Conservation (phyloP, 2,888 invertebrate species). For the Iphiclides podalirius region DNA sequence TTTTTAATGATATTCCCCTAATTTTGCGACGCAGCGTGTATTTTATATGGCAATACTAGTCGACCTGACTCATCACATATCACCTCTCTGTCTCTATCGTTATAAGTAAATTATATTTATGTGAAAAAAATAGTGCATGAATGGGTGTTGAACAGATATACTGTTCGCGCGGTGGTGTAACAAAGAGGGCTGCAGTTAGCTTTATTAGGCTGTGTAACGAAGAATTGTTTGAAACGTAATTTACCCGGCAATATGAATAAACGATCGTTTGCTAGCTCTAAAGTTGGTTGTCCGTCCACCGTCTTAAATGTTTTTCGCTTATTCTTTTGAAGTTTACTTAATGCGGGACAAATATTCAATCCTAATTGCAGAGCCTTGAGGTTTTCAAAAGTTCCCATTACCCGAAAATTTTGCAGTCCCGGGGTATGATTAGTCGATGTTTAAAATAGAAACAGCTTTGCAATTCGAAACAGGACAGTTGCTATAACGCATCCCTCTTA, state of each 20-base stretch:
- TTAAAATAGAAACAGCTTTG: neutral
- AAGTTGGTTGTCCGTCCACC: neutral
- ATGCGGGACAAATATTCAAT: neutral
- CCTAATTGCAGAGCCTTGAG: neutral
- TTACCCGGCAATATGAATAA: neutral
- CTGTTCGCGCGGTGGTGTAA: neutral
- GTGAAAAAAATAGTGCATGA: constrained; percentile 5
- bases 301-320: neutral
- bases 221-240: neutral
- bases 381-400: too few species aligned
- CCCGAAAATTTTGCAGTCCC: too few species aligned
- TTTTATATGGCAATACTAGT: constrained; percentile 27
- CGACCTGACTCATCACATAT: constrained; percentile 49
- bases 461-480: neutral
- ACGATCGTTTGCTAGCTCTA: neutral
- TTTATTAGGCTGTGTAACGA: neutral
- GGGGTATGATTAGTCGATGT: too few species aligned
- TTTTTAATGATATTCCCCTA: constrained; percentile 13
- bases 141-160: neutral
- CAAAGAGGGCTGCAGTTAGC: neutral
- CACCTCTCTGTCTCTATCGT: constrained; percentile 27
- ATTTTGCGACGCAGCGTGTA: constrained; percentile 11
- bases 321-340: neutral
- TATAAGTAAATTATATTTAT: constrained; percentile 8
- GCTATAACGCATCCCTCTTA: neutral